Percentiles rank a stretch among this genome's conserved stretches.
These are phyloP conservation scores for Yasuhikotakia modesta DNA, from an alignment of 2,797 vertebrate genomes.

Conservation along the genomic window DNA sequence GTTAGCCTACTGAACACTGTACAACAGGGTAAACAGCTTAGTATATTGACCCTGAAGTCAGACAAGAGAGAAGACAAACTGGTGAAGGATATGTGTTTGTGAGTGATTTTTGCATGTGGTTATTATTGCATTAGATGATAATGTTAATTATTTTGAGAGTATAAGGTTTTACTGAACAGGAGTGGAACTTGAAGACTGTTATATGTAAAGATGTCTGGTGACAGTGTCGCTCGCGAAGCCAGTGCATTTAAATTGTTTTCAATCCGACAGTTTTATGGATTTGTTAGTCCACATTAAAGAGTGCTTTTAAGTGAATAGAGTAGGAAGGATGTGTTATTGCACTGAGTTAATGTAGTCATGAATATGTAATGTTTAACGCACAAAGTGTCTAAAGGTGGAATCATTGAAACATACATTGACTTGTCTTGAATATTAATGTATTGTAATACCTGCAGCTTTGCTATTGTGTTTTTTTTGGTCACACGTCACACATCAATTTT, in stretches of 20 bases:
- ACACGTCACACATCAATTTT: constrained; percentile 34
- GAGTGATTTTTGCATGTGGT: background rate
- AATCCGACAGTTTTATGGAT: too few species aligned
- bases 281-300: constrained; percentile 48
- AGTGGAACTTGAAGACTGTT: constrained; percentile 49
- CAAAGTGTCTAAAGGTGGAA: too few species aligned
- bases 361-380: constrained; percentile 26
- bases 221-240: too few species aligned
- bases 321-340: constrained; percentile 58
- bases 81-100: background rate
- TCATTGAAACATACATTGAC: too few species aligned
- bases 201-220: constrained; percentile 60
- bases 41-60: too few species aligned
- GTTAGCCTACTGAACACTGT: constrained; percentile 50
- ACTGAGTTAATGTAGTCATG: constrained; percentile 36
- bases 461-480: constrained; percentile 9
- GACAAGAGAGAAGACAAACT: constrained; percentile 54
- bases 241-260: constrained; percentile 45
- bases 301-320: constrained; percentile 67
- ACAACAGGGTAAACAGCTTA: constrained; percentile 57
- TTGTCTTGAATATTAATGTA: background rate
- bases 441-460: background rate
- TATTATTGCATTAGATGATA: background rate
- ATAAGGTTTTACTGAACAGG: constrained; percentile 39
- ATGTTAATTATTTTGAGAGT: constrained; percentile 38